Evolutionary conservation across 2,888 invertebrate genomes (phyloP).

Genomic region (Euplagia quadripunctaria): DNA sequence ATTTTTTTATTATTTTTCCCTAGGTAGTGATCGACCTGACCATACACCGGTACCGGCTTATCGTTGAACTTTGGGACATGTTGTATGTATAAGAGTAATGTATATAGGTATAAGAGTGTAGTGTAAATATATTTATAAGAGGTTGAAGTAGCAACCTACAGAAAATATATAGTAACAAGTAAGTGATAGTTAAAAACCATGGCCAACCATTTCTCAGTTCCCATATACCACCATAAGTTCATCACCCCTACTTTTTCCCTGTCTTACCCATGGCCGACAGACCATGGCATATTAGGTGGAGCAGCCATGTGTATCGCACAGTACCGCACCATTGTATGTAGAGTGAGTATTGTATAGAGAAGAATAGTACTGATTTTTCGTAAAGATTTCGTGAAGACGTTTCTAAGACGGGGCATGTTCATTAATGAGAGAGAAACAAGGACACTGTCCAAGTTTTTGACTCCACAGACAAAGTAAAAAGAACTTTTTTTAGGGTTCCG

Average conservation of each 20-base stretch:
- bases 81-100: too few species aligned
- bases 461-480: not conserved
- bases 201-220: constrained; percentile 11
- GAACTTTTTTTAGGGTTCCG: too few species aligned
- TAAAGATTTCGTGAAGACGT: not conserved
- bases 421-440: not conserved
- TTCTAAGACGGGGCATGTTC: not conserved
- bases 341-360: constrained; percentile 48
- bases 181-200: not conserved
- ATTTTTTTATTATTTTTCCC: too few species aligned
- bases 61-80: too few species aligned
- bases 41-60: too few species aligned
- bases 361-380: constrained; percentile 22
- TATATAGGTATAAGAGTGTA: too few species aligned
- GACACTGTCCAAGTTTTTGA: not conserved
- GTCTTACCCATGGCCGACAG: constrained; percentile 63
- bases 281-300: constrained; percentile 71
- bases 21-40: too few species aligned
- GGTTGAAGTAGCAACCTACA: too few species aligned
- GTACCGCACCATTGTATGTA: constrained; percentile 71
- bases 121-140: too few species aligned
- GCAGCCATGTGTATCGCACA: constrained; percentile 76
- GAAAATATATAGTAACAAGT: too few species aligned
- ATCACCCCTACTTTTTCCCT: constrained; percentile 60
- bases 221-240: constrained; percentile 58